Conservation (phyloP, 2,113 vertebrate species). For the Ranitomeya variabilis region DNA sequence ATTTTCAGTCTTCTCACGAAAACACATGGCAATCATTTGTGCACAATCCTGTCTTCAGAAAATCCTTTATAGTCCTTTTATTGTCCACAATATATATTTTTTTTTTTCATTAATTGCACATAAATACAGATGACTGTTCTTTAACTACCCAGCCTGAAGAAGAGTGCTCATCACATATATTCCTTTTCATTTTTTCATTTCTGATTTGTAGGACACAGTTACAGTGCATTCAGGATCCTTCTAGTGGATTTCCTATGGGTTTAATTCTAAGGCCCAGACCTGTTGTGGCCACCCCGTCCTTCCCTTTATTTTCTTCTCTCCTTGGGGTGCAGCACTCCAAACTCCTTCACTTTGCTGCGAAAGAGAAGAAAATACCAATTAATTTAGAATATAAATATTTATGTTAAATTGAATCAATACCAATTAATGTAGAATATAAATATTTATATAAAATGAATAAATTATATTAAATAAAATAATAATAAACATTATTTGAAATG, state of each 20-base stretch:
- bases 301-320: slow-evolving; percentile 90
- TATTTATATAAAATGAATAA: background rate
- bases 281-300: slow-evolving; percentile 98
- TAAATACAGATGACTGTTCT: slow-evolving; percentile 60
- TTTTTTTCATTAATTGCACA: slow-evolving; percentile 66
- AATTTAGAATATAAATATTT: background rate
- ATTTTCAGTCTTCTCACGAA: slow-evolving; percentile 33
- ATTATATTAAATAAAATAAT: background rate
- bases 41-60: slow-evolving; percentile 37
- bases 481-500: background rate
- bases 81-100: slow-evolving; percentile 59
- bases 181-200: slow-evolving; percentile 24
- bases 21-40: slow-evolving; percentile 32
- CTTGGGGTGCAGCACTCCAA: slow-evolving; percentile 74
- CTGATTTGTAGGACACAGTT: slow-evolving; percentile 1
- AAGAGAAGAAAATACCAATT: background rate
- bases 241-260: slow-evolving; percentile 76
- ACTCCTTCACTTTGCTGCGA: slow-evolving; percentile 77
- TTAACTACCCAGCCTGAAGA: slow-evolving; percentile 44
- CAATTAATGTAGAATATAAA: too few relatives aligned
- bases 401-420: too few relatives aligned
- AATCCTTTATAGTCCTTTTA: slow-evolving; percentile 62
- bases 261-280: slow-evolving; percentile 96
- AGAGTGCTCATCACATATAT: slow-evolving; percentile 41
- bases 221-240: slow-evolving; percentile 33